Evolutionary conservation across 2,888 invertebrate species (phyloP).

Genomic region (Drosophila nr. fundita): DNA sequence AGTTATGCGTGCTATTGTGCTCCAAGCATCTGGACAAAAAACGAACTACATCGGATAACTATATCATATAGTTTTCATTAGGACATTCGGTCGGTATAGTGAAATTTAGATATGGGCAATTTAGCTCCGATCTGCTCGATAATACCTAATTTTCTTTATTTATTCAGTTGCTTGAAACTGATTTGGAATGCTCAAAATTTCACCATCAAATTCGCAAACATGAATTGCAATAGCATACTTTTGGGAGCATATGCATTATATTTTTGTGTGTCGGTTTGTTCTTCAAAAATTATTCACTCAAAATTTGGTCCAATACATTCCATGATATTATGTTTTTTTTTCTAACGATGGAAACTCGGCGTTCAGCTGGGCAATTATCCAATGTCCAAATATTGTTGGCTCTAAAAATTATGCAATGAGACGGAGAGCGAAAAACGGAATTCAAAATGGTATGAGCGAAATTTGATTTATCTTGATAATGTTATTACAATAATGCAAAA

Average conservation of each 20-base stretch:
- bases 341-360: background rate
- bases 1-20: too few relatives aligned
- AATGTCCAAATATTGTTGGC: background rate
- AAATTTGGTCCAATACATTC: background rate
- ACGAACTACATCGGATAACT: background rate
- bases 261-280: background rate
- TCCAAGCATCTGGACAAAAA: background rate
- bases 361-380: too few relatives aligned
- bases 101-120: background rate
- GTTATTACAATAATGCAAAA: background rate
- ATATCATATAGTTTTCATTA: too few relatives aligned
- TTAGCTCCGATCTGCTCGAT: background rate
- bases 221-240: conserved; percentile 23
- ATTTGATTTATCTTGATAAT: background rate
- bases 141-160: background rate
- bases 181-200: background rate
- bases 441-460: background rate
- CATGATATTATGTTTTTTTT: background rate
- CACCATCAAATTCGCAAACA: background rate
- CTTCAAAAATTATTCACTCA: background rate
- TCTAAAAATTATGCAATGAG: background rate
- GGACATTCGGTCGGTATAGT: background rate
- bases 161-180: background rate
- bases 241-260: conserved; percentile 22
- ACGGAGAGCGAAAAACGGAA: background rate